Evolutionary conservation across 2,888 invertebrate species (phyloP), one percentile per base, ranked within the genome.

Genomic region (Buathra laborator): DNA sequence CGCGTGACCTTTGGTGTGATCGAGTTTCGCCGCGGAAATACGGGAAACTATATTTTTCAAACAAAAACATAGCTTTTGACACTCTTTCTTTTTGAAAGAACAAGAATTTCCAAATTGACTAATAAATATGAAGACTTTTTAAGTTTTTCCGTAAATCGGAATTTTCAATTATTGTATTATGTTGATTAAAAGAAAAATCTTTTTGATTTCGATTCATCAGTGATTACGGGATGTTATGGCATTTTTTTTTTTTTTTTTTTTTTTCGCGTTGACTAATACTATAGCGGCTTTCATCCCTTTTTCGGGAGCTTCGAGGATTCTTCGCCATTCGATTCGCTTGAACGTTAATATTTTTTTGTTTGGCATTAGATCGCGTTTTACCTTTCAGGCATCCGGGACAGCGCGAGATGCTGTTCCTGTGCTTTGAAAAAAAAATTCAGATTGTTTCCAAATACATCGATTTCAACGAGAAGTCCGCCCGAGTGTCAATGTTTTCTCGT

Each of bases 301-400:
- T 19, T 19, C 19, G 19, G n/a, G 51, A 16, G 5, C 53, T 53
- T 37, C 53, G 19, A 53, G 9, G 19, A 53, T 53, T 53, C 53
- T 16, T 19, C 19, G 16, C 24, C 53, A 10, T 3, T 16, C 19
- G 53, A 44, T 10, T 24, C 19, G 10, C 12, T 24, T 12, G 53
- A 19, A 3, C 19, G 19, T 24, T 19, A 10, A 37, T 56, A 12
- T 56, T 53, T 24, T 24, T 24, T 24, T 10, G 10, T 14, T 56
- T 10, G 19, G 24, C 24, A 24, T 24, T 56, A 1, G 12, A 56
- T 24, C 53, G 10, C 46, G 10, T 48, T 19, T 24, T 10, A 24
- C 9, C 10, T 24, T 12, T 3, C 37, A 9, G 46, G 46, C 62
- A 62, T 74, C 59, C 74, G 74, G 46, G 62, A 74, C 59, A 74